Evolutionary conservation across 2,888 invertebrate species (phyloP).

Genomic region (Megamerina dolium): DNA sequence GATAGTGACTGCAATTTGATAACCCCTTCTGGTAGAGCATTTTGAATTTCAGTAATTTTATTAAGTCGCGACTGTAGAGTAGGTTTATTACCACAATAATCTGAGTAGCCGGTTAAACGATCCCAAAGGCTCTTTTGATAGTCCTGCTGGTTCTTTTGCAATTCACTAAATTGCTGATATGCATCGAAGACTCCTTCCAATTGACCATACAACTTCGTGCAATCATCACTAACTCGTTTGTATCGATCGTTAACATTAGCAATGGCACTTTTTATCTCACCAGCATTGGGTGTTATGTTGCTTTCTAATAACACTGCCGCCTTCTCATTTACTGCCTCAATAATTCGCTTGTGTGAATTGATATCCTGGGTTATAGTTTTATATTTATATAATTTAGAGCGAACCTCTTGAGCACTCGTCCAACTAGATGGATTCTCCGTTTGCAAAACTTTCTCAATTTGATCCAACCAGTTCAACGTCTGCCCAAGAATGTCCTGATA

Average conservation of each 20-base stretch:
- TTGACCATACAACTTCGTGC: constrained; percentile 63
- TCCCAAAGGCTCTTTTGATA: constrained; percentile 89
- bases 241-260: constrained; percentile 71
- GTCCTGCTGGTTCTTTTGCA: constrained; percentile 81
- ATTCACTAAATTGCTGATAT: constrained; percentile 79
- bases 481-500: constrained; percentile 82
- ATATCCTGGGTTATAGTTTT: constrained; percentile 87
- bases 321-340: constrained; percentile 86
- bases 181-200: constrained; percentile 72
- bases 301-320: constrained; percentile 64
- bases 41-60: constrained; percentile 75
- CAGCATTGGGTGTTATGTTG: constrained; percentile 41
- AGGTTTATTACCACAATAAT: constrained; percentile 81
- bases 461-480: constrained; percentile 77
- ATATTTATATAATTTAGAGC: constrained; percentile 76
- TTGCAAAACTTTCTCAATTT: constrained; percentile 72
- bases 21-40: constrained; percentile 69
- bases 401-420: constrained; percentile 76
- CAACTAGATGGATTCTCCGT: constrained; percentile 65
- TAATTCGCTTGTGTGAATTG: constrained; percentile 78
- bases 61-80: constrained; percentile 74
- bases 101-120: constrained; percentile 72
- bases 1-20: constrained; percentile 70
- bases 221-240: constrained; percentile 61
- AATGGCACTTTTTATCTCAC: constrained; percentile 63